These are phyloP conservation scores for Ormyrus nitidulus DNA, from an alignment of 2,888 invertebrate genomes.

Conservation along the genomic window DNA sequence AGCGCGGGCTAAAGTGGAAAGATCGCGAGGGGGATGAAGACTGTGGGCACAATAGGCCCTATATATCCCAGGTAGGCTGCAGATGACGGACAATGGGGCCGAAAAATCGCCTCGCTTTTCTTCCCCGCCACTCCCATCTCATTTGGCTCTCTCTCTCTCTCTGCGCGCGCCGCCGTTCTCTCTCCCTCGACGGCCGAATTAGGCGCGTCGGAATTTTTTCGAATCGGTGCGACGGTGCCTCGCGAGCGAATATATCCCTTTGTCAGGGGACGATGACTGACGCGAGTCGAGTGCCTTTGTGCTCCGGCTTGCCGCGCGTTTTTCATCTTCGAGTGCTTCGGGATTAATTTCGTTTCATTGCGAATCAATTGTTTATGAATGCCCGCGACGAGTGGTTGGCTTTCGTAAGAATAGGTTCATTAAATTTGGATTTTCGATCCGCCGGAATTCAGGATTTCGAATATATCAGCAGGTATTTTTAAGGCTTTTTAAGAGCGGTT, in stretches of 20 bases:
- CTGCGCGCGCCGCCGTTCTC: neutral
- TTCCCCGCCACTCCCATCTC: too few species aligned
- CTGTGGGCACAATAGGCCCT: constrained; percentile 19
- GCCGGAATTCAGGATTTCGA: too few species aligned
- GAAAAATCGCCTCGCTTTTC: constrained; percentile 34
- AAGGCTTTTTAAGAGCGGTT: too few species aligned
- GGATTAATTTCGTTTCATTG: too few species aligned
- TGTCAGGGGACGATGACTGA: neutral
- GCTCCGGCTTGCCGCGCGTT: too few species aligned
- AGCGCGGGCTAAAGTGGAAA: neutral
- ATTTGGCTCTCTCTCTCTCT: constrained; percentile 26
- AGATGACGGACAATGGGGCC: constrained; percentile 52
- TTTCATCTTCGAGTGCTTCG: too few species aligned
- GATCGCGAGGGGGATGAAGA: constrained; percentile 23
- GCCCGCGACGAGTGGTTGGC: too few species aligned
- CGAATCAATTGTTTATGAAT: too few species aligned
- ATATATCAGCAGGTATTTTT: too few species aligned
- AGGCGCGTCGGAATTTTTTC: constrained; percentile 31
- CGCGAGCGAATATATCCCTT: neutral
- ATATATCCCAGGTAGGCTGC: constrained; percentile 33
- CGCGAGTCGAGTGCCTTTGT: too few species aligned
- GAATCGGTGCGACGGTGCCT: neutral
- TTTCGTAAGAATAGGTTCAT: too few species aligned
- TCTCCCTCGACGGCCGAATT: constrained; percentile 27
- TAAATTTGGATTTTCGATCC: too few species aligned